Conservation (phyloP, 2,888 invertebrate species). For the Auanema freiburgensis region DNA sequence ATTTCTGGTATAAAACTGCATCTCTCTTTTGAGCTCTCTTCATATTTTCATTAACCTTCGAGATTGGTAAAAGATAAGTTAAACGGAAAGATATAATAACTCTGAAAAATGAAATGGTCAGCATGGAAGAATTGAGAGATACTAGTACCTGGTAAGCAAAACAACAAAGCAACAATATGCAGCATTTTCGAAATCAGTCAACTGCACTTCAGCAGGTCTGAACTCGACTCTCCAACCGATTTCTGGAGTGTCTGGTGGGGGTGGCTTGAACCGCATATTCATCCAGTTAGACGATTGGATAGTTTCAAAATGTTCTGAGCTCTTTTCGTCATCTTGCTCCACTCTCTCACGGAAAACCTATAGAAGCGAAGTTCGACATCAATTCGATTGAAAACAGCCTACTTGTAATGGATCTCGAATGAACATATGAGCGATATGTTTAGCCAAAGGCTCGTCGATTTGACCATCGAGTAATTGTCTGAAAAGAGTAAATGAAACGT, state of each 20-base stretch:
- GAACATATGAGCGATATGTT: slow-evolving; percentile 96
- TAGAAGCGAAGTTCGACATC: neutral
- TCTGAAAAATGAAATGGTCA: too few species aligned
- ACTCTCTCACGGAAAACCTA: slow-evolving; percentile 80
- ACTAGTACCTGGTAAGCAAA: slow-evolving; percentile 78
- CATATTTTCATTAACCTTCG: slow-evolving; percentile 80
- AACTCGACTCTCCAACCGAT: slow-evolving; percentile 99
- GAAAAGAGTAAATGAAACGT: slow-evolving; percentile 63
- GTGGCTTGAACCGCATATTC: slow-evolving; percentile 72
- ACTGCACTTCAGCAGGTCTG: slow-evolving; percentile 91
- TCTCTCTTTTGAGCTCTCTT: slow-evolving; percentile 87
- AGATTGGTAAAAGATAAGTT: slow-evolving; percentile 91
- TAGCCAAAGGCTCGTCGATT: slow-evolving; percentile 87
- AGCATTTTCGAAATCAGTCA: slow-evolving; percentile 99
- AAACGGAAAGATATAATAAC: slow-evolving; percentile 94
- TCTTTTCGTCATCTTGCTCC: slow-evolving; percentile 86
- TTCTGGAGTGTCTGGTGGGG: slow-evolving; percentile 84
- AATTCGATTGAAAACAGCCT: neutral
- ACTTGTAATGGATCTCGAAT: slow-evolving; percentile 90
- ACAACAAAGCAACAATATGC: slow-evolving; percentile 97
- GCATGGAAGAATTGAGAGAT: too few species aligned
- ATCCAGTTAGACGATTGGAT: slow-evolving; percentile 65
- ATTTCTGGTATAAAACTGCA: slow-evolving; percentile 81
- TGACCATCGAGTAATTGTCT: slow-evolving; percentile 81
- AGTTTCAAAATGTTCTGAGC: slow-evolving; percentile 94